phyloP scores from a whole-genome alignment of 2,113 vertebrate genomes.

The Ranitomeya imitator region DNA sequence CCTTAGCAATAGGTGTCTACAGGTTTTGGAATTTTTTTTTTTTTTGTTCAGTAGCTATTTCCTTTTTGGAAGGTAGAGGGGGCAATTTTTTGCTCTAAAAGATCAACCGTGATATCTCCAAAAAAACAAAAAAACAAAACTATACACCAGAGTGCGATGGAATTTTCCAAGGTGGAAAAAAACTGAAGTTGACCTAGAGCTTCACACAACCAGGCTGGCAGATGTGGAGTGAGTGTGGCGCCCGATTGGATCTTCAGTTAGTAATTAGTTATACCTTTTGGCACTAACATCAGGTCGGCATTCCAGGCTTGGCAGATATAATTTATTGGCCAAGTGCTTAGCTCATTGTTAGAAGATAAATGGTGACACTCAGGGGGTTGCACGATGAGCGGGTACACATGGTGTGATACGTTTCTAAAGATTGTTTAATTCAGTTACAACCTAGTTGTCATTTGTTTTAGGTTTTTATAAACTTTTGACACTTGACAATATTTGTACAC shows the following conservation, averaged over 20 bases:
- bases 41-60: too few relatives aligned
- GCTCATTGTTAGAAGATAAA: conserved; percentile 7
- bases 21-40: too few relatives aligned
- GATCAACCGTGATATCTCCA: not conserved
- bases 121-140: too few relatives aligned
- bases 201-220: not conserved
- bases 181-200: not conserved
- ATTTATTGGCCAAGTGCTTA: not conserved
- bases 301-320: not conserved
- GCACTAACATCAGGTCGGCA: not conserved
- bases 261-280: not conserved
- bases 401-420: not conserved
- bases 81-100: not conserved
- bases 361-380: not conserved
- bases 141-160: not conserved
- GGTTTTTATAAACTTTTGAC: not conserved
- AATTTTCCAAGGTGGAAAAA: not conserved
- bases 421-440: not conserved
- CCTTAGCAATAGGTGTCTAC: too few relatives aligned
- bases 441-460: not conserved
- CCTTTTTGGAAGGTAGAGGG: too few relatives aligned
- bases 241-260: not conserved
- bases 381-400: not conserved
- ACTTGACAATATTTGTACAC: not conserved
- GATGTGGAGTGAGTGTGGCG: not conserved